Conservation (phyloP, 2,888 invertebrate species). For the Hirtodrosophila alboralis region DNA sequence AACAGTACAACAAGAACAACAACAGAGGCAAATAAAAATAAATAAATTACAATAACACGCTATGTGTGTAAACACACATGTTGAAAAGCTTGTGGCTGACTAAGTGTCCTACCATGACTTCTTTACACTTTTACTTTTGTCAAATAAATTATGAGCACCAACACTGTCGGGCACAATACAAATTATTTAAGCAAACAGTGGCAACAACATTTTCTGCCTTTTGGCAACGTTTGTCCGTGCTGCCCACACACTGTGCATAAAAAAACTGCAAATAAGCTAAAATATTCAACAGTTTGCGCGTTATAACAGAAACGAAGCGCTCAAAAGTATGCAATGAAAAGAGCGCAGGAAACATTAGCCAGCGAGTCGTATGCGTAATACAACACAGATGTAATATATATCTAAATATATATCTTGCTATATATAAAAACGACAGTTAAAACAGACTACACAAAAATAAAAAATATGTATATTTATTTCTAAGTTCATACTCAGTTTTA, state of each 20-base stretch:
- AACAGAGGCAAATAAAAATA: constrained; percentile 1
- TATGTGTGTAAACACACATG: constrained; percentile 22
- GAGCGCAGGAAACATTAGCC: constrained; percentile 2
- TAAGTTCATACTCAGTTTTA: too few relatives aligned
- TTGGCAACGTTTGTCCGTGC: constrained; percentile 3
- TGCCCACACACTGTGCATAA: constrained; percentile 33
- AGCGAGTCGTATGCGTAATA: constrained; percentile 38
- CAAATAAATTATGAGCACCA: constrained; percentile 58
- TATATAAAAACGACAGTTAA: too few relatives aligned
- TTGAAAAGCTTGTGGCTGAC: constrained; percentile 13
- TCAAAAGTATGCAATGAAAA: constrained; percentile 47
- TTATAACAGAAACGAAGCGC: constrained; percentile 29
- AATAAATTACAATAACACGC: background rate
- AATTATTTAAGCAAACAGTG: constrained; percentile 57
- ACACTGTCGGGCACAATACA: constrained; percentile 46
- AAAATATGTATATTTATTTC: too few relatives aligned
- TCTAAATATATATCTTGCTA: too few relatives aligned
- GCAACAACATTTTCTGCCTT: constrained; percentile 5
- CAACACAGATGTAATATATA: constrained; percentile 6
- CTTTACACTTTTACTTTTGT: constrained; percentile 46
- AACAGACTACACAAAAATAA: too few relatives aligned
- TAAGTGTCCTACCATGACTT: constrained; percentile 22
- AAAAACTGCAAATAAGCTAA: constrained; percentile 58
- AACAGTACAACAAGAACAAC: constrained; percentile 10
- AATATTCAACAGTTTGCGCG: constrained; percentile 67